phyloP scores from a whole-genome alignment of 2,888 invertebrate species.

The Anorthoa munda region DNA sequence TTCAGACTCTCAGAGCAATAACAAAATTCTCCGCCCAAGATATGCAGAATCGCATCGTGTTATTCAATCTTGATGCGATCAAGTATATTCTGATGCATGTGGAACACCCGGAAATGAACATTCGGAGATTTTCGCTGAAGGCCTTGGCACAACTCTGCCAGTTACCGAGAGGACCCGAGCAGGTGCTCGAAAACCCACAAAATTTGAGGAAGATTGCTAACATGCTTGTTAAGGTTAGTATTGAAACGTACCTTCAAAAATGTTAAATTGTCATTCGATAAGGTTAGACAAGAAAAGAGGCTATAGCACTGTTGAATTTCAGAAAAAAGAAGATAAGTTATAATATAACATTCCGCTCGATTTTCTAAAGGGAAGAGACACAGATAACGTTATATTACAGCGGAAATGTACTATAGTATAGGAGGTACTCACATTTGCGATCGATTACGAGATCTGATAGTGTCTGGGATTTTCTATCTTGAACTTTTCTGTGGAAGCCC shows the following conservation, averaged over 20 bases:
- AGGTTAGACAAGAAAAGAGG: no score
- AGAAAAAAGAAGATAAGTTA: no score
- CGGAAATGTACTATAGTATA: no score
- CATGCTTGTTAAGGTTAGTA: slow-evolving; percentile 81
- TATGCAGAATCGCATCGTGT: slow-evolving; percentile 79
- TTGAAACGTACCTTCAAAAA: not conserved
- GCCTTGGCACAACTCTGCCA: slow-evolving; percentile 89
- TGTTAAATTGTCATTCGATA: not conserved
- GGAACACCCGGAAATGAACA: slow-evolving; percentile 83
- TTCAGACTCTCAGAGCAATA: slow-evolving; percentile 85
- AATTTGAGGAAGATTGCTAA: slow-evolving; percentile 85
- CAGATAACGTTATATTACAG: no score
- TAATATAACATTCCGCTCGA: no score
- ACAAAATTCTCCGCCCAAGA: slow-evolving; percentile 87
- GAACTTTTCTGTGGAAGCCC: no score
- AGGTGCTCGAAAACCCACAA: slow-evolving; percentile 80
- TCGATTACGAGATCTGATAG: no score
- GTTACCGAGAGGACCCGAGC: slow-evolving; percentile 85
- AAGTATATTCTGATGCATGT: slow-evolving; percentile 81
- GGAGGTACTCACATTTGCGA: no score
- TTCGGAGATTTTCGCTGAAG: slow-evolving; percentile 88
- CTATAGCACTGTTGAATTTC: no score
- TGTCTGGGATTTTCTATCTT: no score
- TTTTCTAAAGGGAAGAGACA: no score
- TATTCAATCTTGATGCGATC: slow-evolving; percentile 81